These are phyloP conservation scores for Phaethornis superciliosus DNA, from an alignment of 2,113 vertebrate species.

Conservation along the genomic window DNA sequence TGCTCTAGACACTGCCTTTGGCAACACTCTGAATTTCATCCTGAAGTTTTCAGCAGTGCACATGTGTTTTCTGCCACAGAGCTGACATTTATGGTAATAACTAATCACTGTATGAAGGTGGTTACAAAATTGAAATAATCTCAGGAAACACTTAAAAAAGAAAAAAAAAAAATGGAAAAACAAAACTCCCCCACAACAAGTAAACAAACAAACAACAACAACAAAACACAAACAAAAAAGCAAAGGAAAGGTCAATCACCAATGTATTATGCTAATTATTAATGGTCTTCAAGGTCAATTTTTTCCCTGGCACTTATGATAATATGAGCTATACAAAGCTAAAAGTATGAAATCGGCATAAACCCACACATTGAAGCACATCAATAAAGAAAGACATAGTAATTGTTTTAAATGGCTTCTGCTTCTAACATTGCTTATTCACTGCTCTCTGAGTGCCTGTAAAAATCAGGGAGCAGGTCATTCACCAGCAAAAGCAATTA, in stretches of 20 bases:
- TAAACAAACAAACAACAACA: too few species aligned
- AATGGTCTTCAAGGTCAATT: background rate
- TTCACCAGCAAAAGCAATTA: slow-evolving; percentile 75
- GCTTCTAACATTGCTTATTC: slow-evolving; percentile 33
- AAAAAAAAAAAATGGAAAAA: too few species aligned
- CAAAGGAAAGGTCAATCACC: background rate
- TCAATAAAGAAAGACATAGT: background rate
- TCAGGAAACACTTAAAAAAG: background rate
- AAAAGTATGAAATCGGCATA: background rate
- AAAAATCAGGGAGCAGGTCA: slow-evolving; percentile 37
- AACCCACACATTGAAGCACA: background rate
- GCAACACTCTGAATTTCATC: background rate
- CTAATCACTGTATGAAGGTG: background rate
- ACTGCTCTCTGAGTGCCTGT: slow-evolving; percentile 20
- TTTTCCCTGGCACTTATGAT: background rate
- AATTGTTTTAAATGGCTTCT: slow-evolving; percentile 31
- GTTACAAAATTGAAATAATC: background rate
- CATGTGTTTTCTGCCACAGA: background rate
- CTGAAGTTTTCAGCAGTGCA: background rate
- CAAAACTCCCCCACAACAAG: too few species aligned
- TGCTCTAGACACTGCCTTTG: background rate
- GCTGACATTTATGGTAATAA: background rate
- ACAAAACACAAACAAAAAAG: background rate
- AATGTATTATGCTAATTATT: background rate
- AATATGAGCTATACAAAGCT: background rate